phyloP scores from a whole-genome alignment of 2,888 invertebrate species.

The Chrysotoxum bicinctum region DNA sequence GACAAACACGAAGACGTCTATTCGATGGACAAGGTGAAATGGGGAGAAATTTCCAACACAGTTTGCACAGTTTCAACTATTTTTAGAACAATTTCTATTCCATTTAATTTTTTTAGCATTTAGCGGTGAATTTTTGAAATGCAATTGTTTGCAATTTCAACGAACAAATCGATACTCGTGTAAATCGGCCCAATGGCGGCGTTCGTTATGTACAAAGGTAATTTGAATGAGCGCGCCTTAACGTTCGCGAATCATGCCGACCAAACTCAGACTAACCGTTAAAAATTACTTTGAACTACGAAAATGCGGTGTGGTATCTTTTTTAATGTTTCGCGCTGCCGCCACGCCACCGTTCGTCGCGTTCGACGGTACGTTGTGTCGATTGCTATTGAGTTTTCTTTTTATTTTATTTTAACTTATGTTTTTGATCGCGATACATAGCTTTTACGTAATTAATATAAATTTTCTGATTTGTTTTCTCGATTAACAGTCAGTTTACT shows the following conservation, averaged over 20 bases:
- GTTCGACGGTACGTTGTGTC: too few species aligned
- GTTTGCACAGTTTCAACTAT: conserved; percentile 60
- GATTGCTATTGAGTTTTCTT: conserved; percentile 31
- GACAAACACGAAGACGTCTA: background rate
- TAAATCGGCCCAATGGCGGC: conserved; percentile 23
- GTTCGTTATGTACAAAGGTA: background rate
- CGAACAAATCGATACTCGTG: conserved; percentile 2
- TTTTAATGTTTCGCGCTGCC: conserved; percentile 11
- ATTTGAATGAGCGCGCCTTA: conserved; percentile 12
- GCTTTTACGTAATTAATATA: conserved; percentile 64
- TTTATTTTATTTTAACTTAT: conserved; percentile 11
- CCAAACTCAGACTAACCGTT: conserved; percentile 57
- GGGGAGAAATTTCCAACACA: conserved; percentile 44
- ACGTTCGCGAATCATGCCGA: conserved; percentile 64
- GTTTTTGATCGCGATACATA: background rate
- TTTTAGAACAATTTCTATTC: conserved; percentile 49
- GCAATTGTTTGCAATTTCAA: conserved; percentile 35
- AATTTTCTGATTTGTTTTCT: conserved; percentile 28
- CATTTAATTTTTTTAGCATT: conserved; percentile 10
- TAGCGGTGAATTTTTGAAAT: conserved; percentile 37
- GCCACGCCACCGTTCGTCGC: background rate
- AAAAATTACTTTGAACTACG: conserved; percentile 18
- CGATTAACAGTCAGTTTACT: conserved; percentile 39
- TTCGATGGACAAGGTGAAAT: conserved; percentile 21
- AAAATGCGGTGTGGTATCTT: conserved; percentile 22